These are phyloP conservation scores for Apistogramma diplotaenia DNA, from an alignment of 2,113 vertebrate species.

Conservation along the genomic window DNA sequence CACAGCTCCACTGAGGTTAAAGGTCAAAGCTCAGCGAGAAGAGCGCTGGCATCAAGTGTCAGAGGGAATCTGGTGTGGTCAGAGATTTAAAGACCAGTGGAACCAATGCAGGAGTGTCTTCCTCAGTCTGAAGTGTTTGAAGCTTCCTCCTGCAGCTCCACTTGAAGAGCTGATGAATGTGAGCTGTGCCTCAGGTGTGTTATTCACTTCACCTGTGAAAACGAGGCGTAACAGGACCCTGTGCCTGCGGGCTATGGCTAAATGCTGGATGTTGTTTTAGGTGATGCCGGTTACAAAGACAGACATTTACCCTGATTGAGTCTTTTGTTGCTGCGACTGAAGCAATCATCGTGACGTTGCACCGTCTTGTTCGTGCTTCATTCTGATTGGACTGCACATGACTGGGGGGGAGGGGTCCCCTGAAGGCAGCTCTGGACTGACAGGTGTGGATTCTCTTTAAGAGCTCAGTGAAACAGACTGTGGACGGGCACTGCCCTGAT, in stretches of 20 bases:
- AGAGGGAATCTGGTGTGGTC: background rate
- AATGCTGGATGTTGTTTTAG: slow-evolving; percentile 51
- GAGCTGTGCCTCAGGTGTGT: background rate
- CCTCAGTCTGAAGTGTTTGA: background rate
- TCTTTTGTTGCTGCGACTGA: slow-evolving; percentile 58
- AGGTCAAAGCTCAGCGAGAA: slow-evolving; percentile 31
- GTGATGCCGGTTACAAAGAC: slow-evolving; percentile 44
- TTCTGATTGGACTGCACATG: slow-evolving; percentile 38
- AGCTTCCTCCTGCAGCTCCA: too few relatives aligned
- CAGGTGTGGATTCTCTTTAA: slow-evolving; percentile 31
- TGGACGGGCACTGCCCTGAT: background rate
- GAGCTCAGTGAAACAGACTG: background rate
- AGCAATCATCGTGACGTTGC: slow-evolving; percentile 23
- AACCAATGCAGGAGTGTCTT: background rate
- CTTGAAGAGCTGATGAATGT: background rate
- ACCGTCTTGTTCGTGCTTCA: slow-evolving; percentile 27
- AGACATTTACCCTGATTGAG: slow-evolving; percentile 60
- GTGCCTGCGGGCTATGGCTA: slow-evolving; percentile 28
- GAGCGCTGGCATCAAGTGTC: background rate
- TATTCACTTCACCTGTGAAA: background rate
- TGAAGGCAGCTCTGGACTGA: slow-evolving; percentile 16
- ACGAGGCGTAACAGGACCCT: slow-evolving; percentile 45
- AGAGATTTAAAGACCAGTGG: background rate
- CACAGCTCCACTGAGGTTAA: slow-evolving; percentile 20
- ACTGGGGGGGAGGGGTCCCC: slow-evolving; percentile 6